Conservation (phyloP, 2,797 vertebrate genomes). For the Phrynocephalus vlangalii region DNA sequence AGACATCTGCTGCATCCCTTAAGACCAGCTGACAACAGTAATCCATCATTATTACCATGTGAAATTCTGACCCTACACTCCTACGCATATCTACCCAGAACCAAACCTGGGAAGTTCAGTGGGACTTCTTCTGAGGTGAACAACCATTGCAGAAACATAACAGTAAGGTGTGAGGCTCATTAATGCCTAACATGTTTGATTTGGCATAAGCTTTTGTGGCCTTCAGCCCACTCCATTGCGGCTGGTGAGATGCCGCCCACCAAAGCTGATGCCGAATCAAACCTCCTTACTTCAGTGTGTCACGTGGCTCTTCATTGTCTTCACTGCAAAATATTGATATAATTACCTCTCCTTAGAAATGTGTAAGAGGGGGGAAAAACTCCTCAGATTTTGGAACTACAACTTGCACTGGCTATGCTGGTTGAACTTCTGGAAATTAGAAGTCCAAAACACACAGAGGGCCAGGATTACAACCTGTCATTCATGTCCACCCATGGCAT, state of each 20-base stretch:
- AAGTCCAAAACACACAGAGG: neutral
- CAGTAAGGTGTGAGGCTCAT: neutral
- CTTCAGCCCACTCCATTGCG: neutral
- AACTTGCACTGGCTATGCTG: neutral
- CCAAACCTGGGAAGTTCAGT: neutral
- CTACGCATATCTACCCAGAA: neutral
- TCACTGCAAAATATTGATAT: no score
- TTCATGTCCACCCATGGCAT: neutral
- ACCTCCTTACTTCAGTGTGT: neutral
- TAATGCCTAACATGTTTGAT: neutral
- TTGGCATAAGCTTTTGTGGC: neutral
- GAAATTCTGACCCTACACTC: neutral
- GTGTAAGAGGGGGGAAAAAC: no score
- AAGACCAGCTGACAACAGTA: neutral
- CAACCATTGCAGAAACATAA: neutral
- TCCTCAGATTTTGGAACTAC: neutral
- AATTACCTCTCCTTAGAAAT: no score
- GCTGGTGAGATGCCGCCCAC: neutral
- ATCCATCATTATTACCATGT: neutral
- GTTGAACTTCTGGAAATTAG: neutral
- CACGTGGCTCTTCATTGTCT: neutral
- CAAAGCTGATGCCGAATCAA: neutral
- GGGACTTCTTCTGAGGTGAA: neutral
- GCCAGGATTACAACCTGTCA: neutral
- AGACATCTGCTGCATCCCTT: neutral